Evolutionary conservation across 2,797 vertebrate species (phyloP), one percentile per base, ranked within the genome.

Genomic region (Nyctalus aviator): DNA sequence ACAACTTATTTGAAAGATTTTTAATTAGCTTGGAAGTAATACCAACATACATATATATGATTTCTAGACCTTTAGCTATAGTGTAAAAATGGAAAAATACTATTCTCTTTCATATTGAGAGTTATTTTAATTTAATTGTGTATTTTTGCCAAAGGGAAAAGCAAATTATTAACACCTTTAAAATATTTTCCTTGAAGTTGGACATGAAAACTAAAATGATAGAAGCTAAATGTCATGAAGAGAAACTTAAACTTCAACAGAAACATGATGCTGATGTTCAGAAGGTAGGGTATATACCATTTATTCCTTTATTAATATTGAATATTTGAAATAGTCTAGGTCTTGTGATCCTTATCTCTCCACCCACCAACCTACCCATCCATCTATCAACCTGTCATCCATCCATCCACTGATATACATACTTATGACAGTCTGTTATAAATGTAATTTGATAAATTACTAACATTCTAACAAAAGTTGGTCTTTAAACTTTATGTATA

Each of bases 201-300:
- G 99, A 99, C 84, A 98, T 99, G 98, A 99, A 98, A 98, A 97
- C 98, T 96, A 99, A 99, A 98, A 98, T 99, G 75, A 97, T 98
- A 96, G 99, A 99, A 98, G 99, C 99, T 81, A 99, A 98, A 96
- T 99, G 99, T 98, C 99, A 99, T 90, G 99, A 99, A 97, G 99
- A 99, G 96, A 99, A 98, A 76, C 98, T 99, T 95, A 99, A 98
- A 95, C 97, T 99, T 93, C 99, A 99, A 93, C 99, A 99, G 98
- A 99, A 98, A 94, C 99, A 99, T 0, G 99, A 99, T 92, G 95
- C 97, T 73, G 99, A 99, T 96, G 98, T 99, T 91, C 99, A 99
- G 96, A 99, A 99, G 98, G 99, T 99, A 98, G 96, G 97, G 64
- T 62, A 6, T 21, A n/a, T 25, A 2, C 41, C 1, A 27, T 5